A percentile compares a stretch with the other conserved stretches of the same genome.
phyloP scores from a whole-genome alignment of 2,888 invertebrate genomes.

The Drosophila anceps region DNA sequence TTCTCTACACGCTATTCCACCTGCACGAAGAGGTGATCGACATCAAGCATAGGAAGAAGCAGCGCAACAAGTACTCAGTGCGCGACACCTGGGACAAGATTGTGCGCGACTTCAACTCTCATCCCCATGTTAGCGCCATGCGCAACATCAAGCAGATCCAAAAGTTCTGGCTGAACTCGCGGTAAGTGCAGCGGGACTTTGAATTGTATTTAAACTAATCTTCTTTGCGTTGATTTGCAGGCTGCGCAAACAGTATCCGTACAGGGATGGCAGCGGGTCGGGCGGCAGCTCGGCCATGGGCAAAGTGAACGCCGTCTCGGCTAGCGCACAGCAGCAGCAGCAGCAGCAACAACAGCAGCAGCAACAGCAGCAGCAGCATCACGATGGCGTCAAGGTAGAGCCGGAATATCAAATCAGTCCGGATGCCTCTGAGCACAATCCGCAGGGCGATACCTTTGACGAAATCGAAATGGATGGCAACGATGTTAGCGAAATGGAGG shows the following conservation, averaged over 20 bases:
- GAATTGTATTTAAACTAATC: neutral
- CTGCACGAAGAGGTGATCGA: conserved; percentile 84
- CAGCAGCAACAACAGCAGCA: conserved; percentile 61
- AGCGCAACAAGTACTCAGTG: conserved; percentile 83
- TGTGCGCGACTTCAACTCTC: conserved; percentile 82
- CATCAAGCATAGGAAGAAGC: conserved; percentile 84
- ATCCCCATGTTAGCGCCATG: conserved; percentile 81
- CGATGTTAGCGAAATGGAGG: conserved; percentile 71
- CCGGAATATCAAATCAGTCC: conserved; percentile 80
- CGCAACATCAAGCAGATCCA: conserved; percentile 85
- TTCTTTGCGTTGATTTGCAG: conserved; percentile 48
- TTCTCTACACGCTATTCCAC: conserved; percentile 82
- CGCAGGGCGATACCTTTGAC: conserved; percentile 79
- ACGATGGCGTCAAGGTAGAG: conserved; percentile 80
- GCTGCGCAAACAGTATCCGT: conserved; percentile 84
- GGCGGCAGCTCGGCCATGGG: conserved; percentile 32
- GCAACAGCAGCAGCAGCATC: conserved; percentile 60
- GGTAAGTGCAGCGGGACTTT: conserved; percentile 65
- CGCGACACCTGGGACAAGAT: conserved; percentile 85
- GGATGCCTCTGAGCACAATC: conserved; percentile 78
- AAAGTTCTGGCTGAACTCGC: conserved; percentile 85
- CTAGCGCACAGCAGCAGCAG: conserved; percentile 51
- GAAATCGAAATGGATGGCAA: conserved; percentile 82
- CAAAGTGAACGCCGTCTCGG: conserved; percentile 35
- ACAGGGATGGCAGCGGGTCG: conserved; percentile 53